Base-by-base conservation (phyloP, 2,797 vertebrate genomes). In the Peromyscus nudipes region DNA sequence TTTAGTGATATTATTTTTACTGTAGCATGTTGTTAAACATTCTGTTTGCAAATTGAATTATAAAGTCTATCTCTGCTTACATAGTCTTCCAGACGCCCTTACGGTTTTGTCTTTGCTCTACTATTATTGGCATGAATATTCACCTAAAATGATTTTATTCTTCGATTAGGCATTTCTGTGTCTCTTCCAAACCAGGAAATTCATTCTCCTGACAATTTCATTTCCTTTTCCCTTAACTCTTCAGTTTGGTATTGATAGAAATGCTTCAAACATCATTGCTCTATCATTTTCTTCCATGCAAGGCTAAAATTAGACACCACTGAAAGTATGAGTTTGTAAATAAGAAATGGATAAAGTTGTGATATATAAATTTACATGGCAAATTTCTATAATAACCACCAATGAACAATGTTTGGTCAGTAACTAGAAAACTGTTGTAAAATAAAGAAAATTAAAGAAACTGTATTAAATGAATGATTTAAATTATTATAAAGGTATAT, bases 31-130 rank as follows among this genome's bases (percentile, higher is more conserved):
- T 71, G 13, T 84, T 94, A 86, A 46, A 0, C 87, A 71, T 60
- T 19, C 4, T 94, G 40, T 92, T 96, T 96, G 81, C 19, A 97
- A 92, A 91, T 31, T 81, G 31, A 96, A 60, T 71, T 43, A 80
- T 96, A 97, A 17, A 34, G 89, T 95, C 65, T 10, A 27, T 67
- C 14, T 93, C 65, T 88, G n/a, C 60, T 95, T 90, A 84, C 11
- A 2, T 62, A 89, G 1, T 55, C 57, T 57, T 69, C 62, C 80
- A 27, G 8, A 60, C 91, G 79, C 55, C 46, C 87, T 23, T 94
- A 8, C 4, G 0, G 55, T 90, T 65, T 73, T 21, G 57, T 8
- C 10, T 94, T 69, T 60, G 13, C 3, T 62, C 73, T 79, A 69
- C 0, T 85, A 37, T 80, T 49, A 69, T 37, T 86, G 62, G 3